A percentile compares a stretch with the other conserved stretches of the same genome.
phyloP scores from a whole-genome alignment of 2,888 invertebrate species.

The Anoplius nigerrimus region DNA sequence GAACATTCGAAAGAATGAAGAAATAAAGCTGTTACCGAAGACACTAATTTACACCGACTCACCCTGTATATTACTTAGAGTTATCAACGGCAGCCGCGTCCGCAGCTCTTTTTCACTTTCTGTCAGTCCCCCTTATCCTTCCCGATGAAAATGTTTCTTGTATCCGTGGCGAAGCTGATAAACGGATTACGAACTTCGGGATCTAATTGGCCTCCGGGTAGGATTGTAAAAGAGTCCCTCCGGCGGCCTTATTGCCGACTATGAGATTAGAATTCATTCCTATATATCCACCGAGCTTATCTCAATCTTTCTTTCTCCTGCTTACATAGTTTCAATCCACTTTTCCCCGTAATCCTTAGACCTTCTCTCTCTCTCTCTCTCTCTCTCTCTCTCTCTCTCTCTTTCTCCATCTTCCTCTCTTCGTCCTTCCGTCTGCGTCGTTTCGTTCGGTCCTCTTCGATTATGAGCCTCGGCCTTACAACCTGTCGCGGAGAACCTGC shows the following conservation, averaged over 20 bases:
- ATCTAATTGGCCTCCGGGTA: constrained; percentile 52
- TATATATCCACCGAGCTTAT: constrained; percentile 15
- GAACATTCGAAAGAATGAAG: no score
- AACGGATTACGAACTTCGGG: constrained; percentile 58
- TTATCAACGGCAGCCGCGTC: no score
- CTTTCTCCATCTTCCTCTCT: background rate
- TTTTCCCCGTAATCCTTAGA: background rate
- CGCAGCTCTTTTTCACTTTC: background rate
- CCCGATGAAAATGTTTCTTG: background rate
- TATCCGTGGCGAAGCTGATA: constrained; percentile 51
- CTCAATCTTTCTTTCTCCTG: background rate
- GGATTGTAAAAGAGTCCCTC: constrained; percentile 56
- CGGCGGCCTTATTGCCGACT: constrained; percentile 42
- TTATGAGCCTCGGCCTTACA: constrained; percentile 38
- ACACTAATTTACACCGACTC: no score
- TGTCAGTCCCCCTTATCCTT: background rate
- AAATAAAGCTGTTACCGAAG: background rate
- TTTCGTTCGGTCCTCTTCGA: constrained; percentile 1
- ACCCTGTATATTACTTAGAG: no score
- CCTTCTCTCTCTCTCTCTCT: background rate
- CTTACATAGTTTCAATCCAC: background rate
- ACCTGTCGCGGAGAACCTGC: constrained; percentile 55
- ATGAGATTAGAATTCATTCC: constrained; percentile 51
- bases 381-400: background rate
- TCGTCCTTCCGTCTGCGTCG: no score